Base-by-base conservation (phyloP, 2,113 vertebrate genomes). In the Sphaerodactylus townsendi region DNA sequence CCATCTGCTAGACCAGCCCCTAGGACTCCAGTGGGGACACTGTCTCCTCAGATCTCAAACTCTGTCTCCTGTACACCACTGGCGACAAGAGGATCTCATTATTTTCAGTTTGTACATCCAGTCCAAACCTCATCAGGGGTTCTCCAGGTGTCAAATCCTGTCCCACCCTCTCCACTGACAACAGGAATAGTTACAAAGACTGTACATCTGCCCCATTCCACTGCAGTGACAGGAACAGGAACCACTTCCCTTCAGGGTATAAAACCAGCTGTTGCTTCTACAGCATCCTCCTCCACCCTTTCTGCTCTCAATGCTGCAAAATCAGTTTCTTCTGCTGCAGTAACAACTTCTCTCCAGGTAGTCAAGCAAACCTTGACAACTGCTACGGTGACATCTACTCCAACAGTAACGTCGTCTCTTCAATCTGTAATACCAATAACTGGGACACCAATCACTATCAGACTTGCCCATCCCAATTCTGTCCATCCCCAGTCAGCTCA, bases 381-480 rank as follows among this genome's bases (percentile, higher is more conserved):
- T 19, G 8, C 88, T 0, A 83, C 1, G 5, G 46, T 69, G 1
- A 25, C 92, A 39, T 48, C n/a, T 19, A 28, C 65, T 28, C 37
- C 21, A 62, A 41, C 92, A 33, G 86, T 84, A 9, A 0, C 76
- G n/a, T 0, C 71, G 0, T 68, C 92, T 73, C 85, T 89, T 28
- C 91, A 91, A 76, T 44, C 90, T 78, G 21, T 91, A 70, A 95
- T 94, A 66, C 82, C 94, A 3, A 74, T 81, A 4, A 0, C 85
- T 73, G 84, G 91, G 50, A 5, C 92, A 10, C 94, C 95, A 10
- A 1, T 95, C 11, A 85, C 92, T 37, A 91, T 96, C 80, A 94
- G 88, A 86, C 87, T 96, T 48, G 68, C 94, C 0, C 96, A 96
- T 76, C 87, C 88, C 0, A 83, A 56, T 21, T 65, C 94, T 1